These are phyloP conservation scores for Tychaedon coryphoeus DNA, from an alignment of 2,113 vertebrate genomes.

Conservation along the genomic window DNA sequence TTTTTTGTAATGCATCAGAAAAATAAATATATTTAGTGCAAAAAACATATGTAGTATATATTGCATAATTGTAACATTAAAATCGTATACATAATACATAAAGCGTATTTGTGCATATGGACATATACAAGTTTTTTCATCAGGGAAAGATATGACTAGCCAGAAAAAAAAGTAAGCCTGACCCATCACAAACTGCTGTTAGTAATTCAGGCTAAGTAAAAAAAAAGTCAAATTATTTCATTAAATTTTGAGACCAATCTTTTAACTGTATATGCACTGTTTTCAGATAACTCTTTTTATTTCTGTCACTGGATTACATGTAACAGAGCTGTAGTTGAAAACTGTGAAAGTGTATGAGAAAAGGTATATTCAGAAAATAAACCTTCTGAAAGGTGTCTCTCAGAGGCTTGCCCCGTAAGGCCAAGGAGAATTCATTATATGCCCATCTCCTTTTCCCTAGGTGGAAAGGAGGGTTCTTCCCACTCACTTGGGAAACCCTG, in stretches of 20 bases:
- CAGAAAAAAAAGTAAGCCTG: neutral
- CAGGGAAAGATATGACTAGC: neutral
- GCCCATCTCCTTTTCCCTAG: neutral
- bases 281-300: neutral
- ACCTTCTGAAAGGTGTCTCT: neutral
- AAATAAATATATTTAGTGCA: neutral
- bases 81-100: rapidly evolving
- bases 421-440: neutral
- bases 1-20: neutral
- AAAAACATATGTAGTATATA: neutral
- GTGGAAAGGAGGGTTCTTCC: neutral
- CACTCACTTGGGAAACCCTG: neutral
- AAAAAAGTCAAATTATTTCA: neutral
- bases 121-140: neutral
- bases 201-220: neutral
- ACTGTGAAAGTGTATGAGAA: neutral
- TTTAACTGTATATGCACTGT: neutral
- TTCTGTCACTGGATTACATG: neutral
- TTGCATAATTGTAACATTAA: neutral
- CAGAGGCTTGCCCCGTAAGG: rapidly evolving
- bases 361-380: neutral
- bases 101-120: neutral
- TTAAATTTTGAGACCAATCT: neutral
- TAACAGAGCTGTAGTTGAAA: neutral
- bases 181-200: neutral